Conservation (phyloP, 2,888 invertebrate species). For the Elmis aenea region DNA sequence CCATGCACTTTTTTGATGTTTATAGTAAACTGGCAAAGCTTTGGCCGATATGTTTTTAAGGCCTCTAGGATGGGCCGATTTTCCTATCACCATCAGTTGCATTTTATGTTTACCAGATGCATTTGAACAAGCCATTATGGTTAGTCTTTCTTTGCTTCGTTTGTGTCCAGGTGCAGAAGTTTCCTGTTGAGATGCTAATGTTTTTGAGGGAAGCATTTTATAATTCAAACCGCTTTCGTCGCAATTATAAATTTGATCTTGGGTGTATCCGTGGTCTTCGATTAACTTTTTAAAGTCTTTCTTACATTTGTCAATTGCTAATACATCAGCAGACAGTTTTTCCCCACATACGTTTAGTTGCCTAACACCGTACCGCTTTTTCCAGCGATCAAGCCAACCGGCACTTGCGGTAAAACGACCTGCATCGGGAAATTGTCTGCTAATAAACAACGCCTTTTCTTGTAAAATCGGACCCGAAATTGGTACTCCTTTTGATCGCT, state of each 20-base stretch:
- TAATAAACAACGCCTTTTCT: conserved; percentile 4
- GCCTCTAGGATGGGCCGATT: conserved; percentile 21
- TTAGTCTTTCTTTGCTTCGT: conserved; percentile 23
- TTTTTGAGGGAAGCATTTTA: conserved; percentile 23
- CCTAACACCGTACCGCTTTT: conserved; percentile 7
- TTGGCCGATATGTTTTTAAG: conserved; percentile 19
- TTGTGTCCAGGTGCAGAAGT: conserved; percentile 20
- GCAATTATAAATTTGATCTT: conserved; percentile 17
- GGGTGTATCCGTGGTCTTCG: conserved; percentile 1
- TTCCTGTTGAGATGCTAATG: conserved; percentile 18
- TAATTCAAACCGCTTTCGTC: conserved; percentile 25
- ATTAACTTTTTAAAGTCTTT: conserved; percentile 7
- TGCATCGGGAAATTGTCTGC: conserved; percentile 3
- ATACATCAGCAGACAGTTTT: conserved; percentile 19
- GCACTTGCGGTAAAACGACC: conserved; percentile 4
- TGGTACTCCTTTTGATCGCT: conserved; percentile 5
- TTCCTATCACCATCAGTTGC: conserved; percentile 20
- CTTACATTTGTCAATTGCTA: conserved; percentile 6
- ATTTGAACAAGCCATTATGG: conserved; percentile 24
- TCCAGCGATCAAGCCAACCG: conserved; percentile 10
- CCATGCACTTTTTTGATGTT: conserved; percentile 7
- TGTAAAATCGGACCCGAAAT: conserved; percentile 8
- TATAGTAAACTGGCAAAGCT: conserved; percentile 22
- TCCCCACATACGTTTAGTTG: conserved; percentile 12
- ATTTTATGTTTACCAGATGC: conserved; percentile 25